These are phyloP conservation scores for Nasonia giraulti DNA, from an alignment of 1,140 invertebrate species.

Conservation along the genomic window DNA sequence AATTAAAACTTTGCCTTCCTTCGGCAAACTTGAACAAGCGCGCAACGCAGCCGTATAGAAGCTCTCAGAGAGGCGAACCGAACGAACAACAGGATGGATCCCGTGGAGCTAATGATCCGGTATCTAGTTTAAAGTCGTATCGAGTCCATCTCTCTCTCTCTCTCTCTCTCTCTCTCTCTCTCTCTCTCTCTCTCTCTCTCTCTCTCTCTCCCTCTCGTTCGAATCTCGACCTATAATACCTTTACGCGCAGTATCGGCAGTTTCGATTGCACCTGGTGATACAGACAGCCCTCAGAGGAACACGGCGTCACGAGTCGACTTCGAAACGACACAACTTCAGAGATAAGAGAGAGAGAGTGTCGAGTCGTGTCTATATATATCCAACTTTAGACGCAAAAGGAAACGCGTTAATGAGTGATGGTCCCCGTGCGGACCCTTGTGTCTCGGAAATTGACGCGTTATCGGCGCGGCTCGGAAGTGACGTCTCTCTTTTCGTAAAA, in stretches of 20 bases:
- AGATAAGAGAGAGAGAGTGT: neutral
- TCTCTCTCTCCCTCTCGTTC: neutral
- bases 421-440: neutral
- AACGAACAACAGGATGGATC: slow-evolving; percentile 51
- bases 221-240: slow-evolving; percentile 53
- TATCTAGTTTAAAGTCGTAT: slow-evolving; percentile 59
- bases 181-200: too few species aligned
- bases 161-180: too few species aligned
- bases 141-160: slow-evolving; percentile 44
- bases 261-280: slow-evolving; percentile 46
- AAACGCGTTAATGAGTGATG: slow-evolving; percentile 1
- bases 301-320: neutral
- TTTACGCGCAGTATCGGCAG: slow-evolving; percentile 50
- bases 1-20: neutral
- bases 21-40: neutral
- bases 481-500: slow-evolving; percentile 22
- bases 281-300: neutral
- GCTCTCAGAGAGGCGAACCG: slow-evolving; percentile 48
- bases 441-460: neutral
- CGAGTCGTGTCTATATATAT: neutral
- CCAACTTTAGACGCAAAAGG: neutral
- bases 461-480: neutral
- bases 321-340: neutral
- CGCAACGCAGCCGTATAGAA: neutral
- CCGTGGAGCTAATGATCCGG: slow-evolving; percentile 57